phyloP scores from a whole-genome alignment of 2,113 vertebrate genomes.

The Mastomys coucha region DNA sequence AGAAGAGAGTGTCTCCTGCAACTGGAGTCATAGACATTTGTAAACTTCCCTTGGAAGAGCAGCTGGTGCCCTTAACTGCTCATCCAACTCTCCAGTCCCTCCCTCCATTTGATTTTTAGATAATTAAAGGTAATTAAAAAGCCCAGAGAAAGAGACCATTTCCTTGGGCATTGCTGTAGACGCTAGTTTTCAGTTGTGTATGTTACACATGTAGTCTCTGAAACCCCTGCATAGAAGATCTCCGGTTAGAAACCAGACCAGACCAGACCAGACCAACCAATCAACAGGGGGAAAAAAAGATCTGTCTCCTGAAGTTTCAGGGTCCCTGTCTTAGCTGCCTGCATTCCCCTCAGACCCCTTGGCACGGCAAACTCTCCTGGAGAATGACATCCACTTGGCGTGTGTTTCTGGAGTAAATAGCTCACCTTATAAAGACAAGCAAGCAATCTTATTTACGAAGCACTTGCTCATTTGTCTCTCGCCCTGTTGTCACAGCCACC shows the following conservation, averaged over 20 bases:
- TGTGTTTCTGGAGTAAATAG: no score
- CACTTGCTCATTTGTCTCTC: slow-evolving; percentile 2
- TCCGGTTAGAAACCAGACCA: neutral
- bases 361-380: neutral
- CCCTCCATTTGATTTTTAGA: neutral
- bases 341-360: neutral
- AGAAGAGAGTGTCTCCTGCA: neutral
- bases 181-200: neutral
- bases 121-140: neutral
- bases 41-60: neutral
- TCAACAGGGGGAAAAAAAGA: neutral
- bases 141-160: neutral
- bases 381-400: neutral
- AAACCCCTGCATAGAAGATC: neutral
- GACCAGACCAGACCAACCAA: neutral
- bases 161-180: neutral
- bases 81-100: neutral
- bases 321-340: fast-evolving
- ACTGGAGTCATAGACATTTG: neutral
- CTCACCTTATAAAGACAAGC: no score
- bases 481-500: slow-evolving; percentile 34
- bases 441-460: neutral
- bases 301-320: neutral
- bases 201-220: neutral
- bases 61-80: neutral